Conservation (phyloP, 2,888 invertebrate genomes). For the Mylabris sibirica region DNA sequence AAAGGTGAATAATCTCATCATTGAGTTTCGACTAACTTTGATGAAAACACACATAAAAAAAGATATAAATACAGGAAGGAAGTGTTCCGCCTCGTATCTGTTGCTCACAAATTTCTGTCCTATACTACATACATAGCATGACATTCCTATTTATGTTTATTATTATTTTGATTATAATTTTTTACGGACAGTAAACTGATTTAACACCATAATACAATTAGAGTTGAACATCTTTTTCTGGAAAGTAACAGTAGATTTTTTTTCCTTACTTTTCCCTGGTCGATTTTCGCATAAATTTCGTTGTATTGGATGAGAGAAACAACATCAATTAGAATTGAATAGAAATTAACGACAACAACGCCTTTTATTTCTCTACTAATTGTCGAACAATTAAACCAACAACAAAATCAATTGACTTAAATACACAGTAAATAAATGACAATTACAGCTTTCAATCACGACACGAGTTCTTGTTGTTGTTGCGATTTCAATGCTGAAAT, state of each 20-base stretch:
- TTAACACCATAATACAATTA: neutral
- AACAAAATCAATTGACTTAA: neutral
- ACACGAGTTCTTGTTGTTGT: constrained; percentile 13
- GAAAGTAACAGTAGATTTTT: neutral
- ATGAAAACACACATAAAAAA: neutral
- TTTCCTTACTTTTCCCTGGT: neutral
- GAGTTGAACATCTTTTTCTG: neutral
- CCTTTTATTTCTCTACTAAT: neutral
- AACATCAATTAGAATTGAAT: neutral
- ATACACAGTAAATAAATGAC: constrained; percentile 12
- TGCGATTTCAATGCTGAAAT: constrained; percentile 3
- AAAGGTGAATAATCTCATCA: constrained; percentile 42
- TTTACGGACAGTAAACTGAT: neutral
- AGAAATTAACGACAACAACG: neutral
- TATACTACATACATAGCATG: constrained; percentile 17
- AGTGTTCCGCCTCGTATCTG: constrained; percentile 36
- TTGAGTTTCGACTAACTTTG: constrained; percentile 40
- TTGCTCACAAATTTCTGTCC: constrained; percentile 23
- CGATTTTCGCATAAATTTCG: neutral
- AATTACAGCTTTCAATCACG: constrained; percentile 20
- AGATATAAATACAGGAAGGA: constrained; percentile 42
- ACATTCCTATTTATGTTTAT: neutral
- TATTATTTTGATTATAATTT: constrained; percentile 13
- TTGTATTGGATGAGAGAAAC: too few relatives aligned
- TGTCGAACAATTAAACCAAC: neutral